Percentiles rank a stretch among this genome's conserved stretches.
Evolutionary conservation across 1,140 invertebrate species (phyloP).

Genomic region (Ips typographus): DNA sequence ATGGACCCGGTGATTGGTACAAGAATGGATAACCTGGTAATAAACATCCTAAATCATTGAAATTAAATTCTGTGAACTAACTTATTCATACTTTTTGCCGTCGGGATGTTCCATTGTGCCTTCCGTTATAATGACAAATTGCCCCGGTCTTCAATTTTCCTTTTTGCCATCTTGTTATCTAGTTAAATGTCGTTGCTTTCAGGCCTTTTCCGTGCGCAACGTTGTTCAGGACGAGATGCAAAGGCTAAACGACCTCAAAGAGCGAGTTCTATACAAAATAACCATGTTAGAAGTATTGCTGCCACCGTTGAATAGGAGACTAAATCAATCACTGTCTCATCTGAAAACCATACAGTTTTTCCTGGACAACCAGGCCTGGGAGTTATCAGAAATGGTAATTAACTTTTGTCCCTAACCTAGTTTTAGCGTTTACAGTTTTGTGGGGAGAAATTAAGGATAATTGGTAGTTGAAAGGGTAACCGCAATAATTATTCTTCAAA

Average conservation of each 20-base stretch:
- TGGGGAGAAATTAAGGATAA: too few relatives aligned
- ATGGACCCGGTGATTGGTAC: constrained; percentile 65
- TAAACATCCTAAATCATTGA: not conserved
- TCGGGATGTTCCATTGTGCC: constrained; percentile 5
- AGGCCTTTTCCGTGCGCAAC: constrained; percentile 62
- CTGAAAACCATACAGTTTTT: constrained; percentile 71
- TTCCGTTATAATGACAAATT: constrained; percentile 19
- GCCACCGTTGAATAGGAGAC: constrained; percentile 64
- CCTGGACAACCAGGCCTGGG: constrained; percentile 64
- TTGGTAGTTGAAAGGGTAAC: too few relatives aligned
- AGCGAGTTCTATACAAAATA: constrained; percentile 71
- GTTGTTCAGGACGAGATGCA: constrained; percentile 64
- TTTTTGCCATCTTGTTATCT: constrained; percentile 15
- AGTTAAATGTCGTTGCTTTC: constrained; percentile 20
- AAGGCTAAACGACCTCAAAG: constrained; percentile 67
- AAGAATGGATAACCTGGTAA: constrained; percentile 62
- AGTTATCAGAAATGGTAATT: constrained; percentile 37
- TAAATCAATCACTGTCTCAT: constrained; percentile 72
- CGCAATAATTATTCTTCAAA: not conserved
- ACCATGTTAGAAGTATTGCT: constrained; percentile 72
- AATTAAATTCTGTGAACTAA: not conserved
- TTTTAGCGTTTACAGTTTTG: not conserved
- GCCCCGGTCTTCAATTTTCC: constrained; percentile 12
- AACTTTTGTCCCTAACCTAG: not conserved
- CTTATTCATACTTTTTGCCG: constrained; percentile 6